Percentiles rank a stretch among this genome's conserved stretches.
These are phyloP conservation scores for Helarctos malayanus DNA, from an alignment of 2,797 vertebrate species.

Conservation along the genomic window DNA sequence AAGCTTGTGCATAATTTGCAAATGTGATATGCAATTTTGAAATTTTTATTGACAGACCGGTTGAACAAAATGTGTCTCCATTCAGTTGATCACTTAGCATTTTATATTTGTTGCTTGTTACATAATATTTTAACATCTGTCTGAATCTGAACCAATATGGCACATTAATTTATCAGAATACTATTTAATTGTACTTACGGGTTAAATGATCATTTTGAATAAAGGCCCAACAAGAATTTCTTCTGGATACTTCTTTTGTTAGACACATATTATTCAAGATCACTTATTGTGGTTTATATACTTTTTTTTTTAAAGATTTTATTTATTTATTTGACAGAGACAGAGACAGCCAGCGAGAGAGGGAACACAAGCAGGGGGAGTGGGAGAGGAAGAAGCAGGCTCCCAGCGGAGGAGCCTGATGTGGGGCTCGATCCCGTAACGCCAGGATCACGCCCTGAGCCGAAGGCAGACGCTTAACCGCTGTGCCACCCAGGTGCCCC, in stretches of 20 bases:
- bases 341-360: too few relatives aligned
- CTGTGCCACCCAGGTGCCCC: too few relatives aligned
- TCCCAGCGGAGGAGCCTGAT: too few relatives aligned
- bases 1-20: background rate
- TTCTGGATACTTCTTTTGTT: slow-evolving; percentile 1
- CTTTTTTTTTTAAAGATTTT: background rate
- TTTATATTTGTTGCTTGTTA: background rate
- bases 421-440: too few relatives aligned
- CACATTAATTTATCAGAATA: background rate
- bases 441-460: too few relatives aligned
- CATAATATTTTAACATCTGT: background rate
- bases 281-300: background rate
- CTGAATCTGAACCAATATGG: background rate
- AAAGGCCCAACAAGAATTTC: background rate
- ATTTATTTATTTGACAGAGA: too few relatives aligned
- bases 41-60: background rate
- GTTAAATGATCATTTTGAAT: background rate
- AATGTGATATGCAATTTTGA: background rate
- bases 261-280: background rate
- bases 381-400: too few relatives aligned
- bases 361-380: too few relatives aligned
- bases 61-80: background rate
- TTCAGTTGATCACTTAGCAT: background rate
- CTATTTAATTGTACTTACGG: background rate
- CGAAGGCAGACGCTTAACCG: too few relatives aligned